Evolutionary conservation across 2,888 invertebrate genomes (phyloP), one percentile per base, ranked within the genome.

Genomic region (Cheiracanthium punctorium): DNA sequence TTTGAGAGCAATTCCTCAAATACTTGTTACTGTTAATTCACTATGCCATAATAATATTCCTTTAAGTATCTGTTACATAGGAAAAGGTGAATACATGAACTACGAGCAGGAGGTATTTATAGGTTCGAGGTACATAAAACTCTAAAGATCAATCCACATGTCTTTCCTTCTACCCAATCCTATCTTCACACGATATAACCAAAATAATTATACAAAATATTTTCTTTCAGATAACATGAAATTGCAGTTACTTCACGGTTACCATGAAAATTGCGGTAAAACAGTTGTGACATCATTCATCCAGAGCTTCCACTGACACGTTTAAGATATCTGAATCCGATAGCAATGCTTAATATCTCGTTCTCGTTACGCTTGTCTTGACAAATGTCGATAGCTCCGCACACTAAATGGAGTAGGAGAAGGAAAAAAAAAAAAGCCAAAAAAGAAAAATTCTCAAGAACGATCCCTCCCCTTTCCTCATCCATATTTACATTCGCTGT

Each of bases 301-400:
- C 17, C n/a, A 17, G 43, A 48, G 43, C 17, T 17, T 48, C 43
- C 43, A 24, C 58, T 58, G 58, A 58, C 58, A 58, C 58, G 24
- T 58, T 58, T 58, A 24, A 58, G 58, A 58, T 58, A 58, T 58
- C 20, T 24, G 24, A 24, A 58, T 2, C 58, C 24, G 58, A 58
- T 58, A 58, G 58, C 58, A 24, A 58, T 24, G 58, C 58, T 58
- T 58, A 58, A 58, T 58, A 58, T 58, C 58, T 58, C 58, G 58
- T 58, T 58, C 24, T 58, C 58, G 58, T 58, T 58, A 58, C 58
- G 58, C 58, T 58, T 58, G 58, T 58, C 58, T 58, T 24, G 20
- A 1, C 20, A 17, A 58, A 58, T 58, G 58, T 58, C 58, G 58
- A 58, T 58, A 58, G n/a, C 24, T 24, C 43, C 2, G 14, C 43